phyloP scores from a whole-genome alignment of 1,140 invertebrate genomes.

The Sogatella furcifera region DNA sequence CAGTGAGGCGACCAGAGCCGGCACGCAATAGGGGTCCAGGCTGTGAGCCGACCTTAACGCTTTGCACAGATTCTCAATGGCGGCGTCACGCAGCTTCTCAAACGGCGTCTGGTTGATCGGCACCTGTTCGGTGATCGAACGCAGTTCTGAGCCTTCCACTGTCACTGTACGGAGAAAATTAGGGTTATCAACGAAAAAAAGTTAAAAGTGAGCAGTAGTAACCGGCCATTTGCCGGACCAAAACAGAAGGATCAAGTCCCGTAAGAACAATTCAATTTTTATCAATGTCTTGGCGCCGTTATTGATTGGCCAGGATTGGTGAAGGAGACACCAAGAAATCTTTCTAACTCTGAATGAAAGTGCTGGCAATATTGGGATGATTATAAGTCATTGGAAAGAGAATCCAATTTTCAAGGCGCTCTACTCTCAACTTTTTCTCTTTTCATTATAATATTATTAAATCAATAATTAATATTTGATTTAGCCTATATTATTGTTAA shows the following conservation, averaged over 20 bases:
- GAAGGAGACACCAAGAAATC: slow-evolving; percentile 94
- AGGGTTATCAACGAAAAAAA: no score
- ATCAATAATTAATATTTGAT: no score
- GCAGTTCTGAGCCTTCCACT: slow-evolving; percentile 46
- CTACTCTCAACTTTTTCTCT: no score
- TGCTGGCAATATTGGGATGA: slow-evolving; percentile 84
- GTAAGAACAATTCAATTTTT: no score
- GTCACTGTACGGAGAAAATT: not conserved
- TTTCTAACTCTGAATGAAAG: slow-evolving; percentile 81
- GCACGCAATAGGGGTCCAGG: slow-evolving; percentile 82
- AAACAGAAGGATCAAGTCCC: no score
- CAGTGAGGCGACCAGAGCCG: slow-evolving; percentile 86
- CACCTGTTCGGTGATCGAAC: slow-evolving; percentile 22
- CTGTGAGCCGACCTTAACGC: slow-evolving; percentile 80
- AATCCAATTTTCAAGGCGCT: no score
- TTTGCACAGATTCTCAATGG: slow-evolving; percentile 91
- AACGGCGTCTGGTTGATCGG: slow-evolving; percentile 45
- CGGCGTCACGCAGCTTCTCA: slow-evolving; percentile 81
- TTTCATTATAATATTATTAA: no score
- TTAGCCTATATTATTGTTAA: no score
- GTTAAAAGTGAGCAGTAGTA: no score
- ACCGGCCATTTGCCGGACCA: no score
- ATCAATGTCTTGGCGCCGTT: no score
- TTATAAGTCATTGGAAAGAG: no score
- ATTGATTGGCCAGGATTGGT: slow-evolving; percentile 82